phyloP scores from a whole-genome alignment of 2,113 vertebrate species.

The Todiramphus saurophagus region DNA sequence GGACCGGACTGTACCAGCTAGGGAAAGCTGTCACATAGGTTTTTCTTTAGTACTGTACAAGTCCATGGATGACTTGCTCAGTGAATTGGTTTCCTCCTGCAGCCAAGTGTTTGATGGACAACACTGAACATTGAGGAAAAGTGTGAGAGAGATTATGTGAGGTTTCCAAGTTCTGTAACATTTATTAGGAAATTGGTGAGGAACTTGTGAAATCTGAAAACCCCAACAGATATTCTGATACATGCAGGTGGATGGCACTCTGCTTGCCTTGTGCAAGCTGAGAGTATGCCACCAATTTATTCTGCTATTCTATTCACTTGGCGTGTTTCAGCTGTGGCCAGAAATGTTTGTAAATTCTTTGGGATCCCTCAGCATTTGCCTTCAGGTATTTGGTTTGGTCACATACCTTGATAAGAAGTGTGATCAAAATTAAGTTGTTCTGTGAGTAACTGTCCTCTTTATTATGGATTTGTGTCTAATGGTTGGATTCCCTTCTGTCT shows the following conservation, averaged over 20 bases:
- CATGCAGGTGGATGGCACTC: background rate
- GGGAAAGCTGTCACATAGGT: background rate
- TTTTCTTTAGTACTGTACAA: background rate
- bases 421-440: background rate
- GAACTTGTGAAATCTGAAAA: background rate
- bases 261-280: background rate
- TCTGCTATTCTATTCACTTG: background rate
- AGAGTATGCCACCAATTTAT: background rate
- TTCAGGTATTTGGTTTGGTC: constrained; percentile 1
- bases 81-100: background rate
- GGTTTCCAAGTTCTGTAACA: background rate
- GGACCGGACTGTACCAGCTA: background rate
- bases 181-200: constrained; percentile 9
- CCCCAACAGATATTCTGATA: background rate
- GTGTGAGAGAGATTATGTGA: background rate
- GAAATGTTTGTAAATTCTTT: background rate
- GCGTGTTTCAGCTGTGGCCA: background rate
- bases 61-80: background rate
- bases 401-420: background rate
- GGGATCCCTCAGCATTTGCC: background rate
- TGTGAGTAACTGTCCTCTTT: background rate
- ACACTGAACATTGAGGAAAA: background rate
- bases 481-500: background rate
- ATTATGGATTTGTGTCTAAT: background rate
- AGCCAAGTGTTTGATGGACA: background rate